Base-by-base conservation (phyloP, 92 coral and sea anemone genomes). In the Paragorgia papillata region DNA sequence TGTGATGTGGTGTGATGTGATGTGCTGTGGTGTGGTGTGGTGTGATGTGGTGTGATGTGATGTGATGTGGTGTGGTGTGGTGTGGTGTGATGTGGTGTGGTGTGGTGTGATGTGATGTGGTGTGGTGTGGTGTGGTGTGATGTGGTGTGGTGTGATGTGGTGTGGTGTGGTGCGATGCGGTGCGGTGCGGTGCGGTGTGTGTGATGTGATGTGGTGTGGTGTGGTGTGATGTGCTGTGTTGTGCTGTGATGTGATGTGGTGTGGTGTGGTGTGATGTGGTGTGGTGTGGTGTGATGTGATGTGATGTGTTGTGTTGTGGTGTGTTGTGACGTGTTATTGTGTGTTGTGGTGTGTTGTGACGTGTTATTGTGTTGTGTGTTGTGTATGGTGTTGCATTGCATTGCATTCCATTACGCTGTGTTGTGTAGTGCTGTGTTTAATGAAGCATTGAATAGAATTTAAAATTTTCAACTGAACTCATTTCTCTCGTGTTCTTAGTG, bases 401-500 rank as follows among this genome's bases (percentile, higher is more conserved):
- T n/a, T n/a, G n/a, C n/a, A n/a, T n/a, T n/a, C n/a, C n/a, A n/a
- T n/a, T n/a, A n/a, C n/a, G n/a, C n/a, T n/a, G n/a, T n/a, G n/a
- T n/a, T n/a, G n/a, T n/a, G n/a, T n/a, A n/a, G n/a, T n/a, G n/a
- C n/a, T n/a, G n/a, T n/a, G n/a, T n/a, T n/a, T n/a, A n/a, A n/a
- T n/a, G n/a, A n/a, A n/a, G n/a, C n/a, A n/a, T n/a, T n/a, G n/a
- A n/a, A n/a, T n/a, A n/a, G n/a, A n/a, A n/a, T n/a, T n/a, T n/a
- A n/a, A n/a, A n/a, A n/a, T n/a, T n/a, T n/a, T n/a, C n/a, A n/a
- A n/a, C n/a, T n/a, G n/a, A n/a, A n/a, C n/a, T n/a, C n/a, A n/a
- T 46, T 15, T 15, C n/a, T 7, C 53, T 46, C n/a, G 53, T 46
- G 12, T 2, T 46, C 53, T 46, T 46, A 94, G 98, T 50, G 83